Conservation (phyloP, 2,797 vertebrate genomes). For the Rhinoraja longicauda region DNA sequence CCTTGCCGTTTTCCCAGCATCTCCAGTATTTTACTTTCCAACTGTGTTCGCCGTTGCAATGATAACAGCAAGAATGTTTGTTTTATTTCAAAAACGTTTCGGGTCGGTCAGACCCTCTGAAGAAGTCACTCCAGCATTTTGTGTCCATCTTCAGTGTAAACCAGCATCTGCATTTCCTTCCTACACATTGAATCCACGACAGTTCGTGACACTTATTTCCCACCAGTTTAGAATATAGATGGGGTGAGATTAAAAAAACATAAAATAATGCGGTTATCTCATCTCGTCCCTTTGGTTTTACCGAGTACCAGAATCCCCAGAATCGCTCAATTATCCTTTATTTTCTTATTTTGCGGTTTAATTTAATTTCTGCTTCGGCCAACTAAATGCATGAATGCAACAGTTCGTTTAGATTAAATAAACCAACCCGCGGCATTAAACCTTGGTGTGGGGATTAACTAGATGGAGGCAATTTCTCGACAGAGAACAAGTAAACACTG, state of each 20-base stretch:
- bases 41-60: not conserved
- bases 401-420: not conserved
- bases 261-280: no score
- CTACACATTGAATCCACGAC: no score
- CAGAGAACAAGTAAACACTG: not conserved
- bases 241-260: not conserved
- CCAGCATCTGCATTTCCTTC: no score
- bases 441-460: not conserved
- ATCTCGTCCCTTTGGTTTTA: no score
- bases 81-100: no score
- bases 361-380: not conserved
- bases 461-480: not conserved
- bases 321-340: not conserved
- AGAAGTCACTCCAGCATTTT: no score
- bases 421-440: not conserved
- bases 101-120: no score
- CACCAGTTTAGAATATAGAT: not conserved
- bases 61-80: no score
- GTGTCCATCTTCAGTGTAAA: no score
- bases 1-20: not conserved
- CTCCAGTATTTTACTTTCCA: not conserved
- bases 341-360: not conserved
- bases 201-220: no score
- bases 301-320: no score
- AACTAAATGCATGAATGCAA: not conserved